Base-by-base conservation (phyloP, 2,797 vertebrate genomes). In the Cheirogaleus major region DNA sequence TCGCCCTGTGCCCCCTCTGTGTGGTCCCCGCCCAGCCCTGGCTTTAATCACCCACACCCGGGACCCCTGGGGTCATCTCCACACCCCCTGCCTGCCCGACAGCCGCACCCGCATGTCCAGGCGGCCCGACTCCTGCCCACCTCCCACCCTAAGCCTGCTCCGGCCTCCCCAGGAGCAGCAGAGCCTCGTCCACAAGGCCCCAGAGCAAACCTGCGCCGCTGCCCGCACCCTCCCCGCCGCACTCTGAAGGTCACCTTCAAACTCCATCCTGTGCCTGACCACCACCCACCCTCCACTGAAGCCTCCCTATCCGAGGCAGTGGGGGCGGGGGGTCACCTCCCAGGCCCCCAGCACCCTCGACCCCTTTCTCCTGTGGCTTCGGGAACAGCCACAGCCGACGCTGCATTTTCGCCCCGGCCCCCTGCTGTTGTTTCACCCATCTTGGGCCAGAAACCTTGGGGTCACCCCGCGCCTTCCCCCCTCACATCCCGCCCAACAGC, bases 141-240 rank as follows among this genome's bases (percentile, higher is more conserved):
- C 18, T 30, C 67, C 22, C 7, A 0, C 10, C 8, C 2, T 12
- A 5, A 61, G 13, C 55, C 25, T 43, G 5, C 43, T 48, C 2
- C 1, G 5, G 32, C 32, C n/a, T 45, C 65, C 32, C 20, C 22
- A 7, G 59, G 55, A 23, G 17, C 30, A 14, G 61, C 61, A 65
- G 81, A 6, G 41, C 17, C 9, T 7, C 25, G 3, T 23, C 41
- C 1, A 0, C 10, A 1, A 9, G 13, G 5, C 38, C 35, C 81
- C 52, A 18, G n/a, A 30, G 4, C 41, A n/a, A 50, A 10, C 48
- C 10, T 14, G 0, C 7, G 1, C 3, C 0, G 15, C 11, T 48
- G n/a, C 30, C 27, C 2, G 4, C 12, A 7, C 15, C 41, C 65
- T 50, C 30, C 30, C 35, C n/a, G 6, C 63, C 75, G 7, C 18